Evolutionary conservation across 2,797 vertebrate species (phyloP), one percentile per base, ranked within the genome.

Genomic region (Decapterus maruadsi): DNA sequence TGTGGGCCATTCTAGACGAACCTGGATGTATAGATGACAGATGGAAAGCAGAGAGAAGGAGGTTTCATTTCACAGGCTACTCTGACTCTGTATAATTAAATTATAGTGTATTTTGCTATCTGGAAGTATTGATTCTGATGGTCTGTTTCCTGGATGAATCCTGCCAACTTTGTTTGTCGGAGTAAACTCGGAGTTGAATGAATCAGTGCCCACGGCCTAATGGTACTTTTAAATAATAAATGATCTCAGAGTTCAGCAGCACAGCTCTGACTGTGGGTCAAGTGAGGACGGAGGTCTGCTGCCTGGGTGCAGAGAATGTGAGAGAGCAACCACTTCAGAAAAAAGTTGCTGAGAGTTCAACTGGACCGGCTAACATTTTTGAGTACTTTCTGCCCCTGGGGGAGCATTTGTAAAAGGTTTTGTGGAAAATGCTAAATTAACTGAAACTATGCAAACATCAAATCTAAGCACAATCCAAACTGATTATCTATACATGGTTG

Each of bases 1-100:
- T 22, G 98, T 99, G 59, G 98, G 98, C 98, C 98, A 99, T 65
- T 99, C 98, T 85, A 99, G 92, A 63, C 97, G 97, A 26, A 99
- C 98, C 98, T 99, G 85, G n/a, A 78, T 26, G 17, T 0, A 31
- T 6, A 63, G 10, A 71, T 2, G 11, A 45, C 9, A 48, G 19
- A 46, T 42, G 36, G 36, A 42, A 19, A 11, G 8, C 3, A 12
- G 17, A 54, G 4, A 60, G 12, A 51, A 51, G 17, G 58, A 11
- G 2, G 20, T 13, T 60, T 57, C 3, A 61, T 2, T 38, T 56
- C 12, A 75, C 16, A 60, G 14, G 22, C 17, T 67, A 4, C 19
- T 67, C 19, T 46, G 13, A 59, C 13, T 22, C 17, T 13, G 9
- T 45, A 34, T 6, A 50, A 4, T 55, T 22, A 22, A 36, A 59